Evolutionary conservation across 2,888 invertebrate genomes (phyloP).

Genomic region (Dynastes hyllus): DNA sequence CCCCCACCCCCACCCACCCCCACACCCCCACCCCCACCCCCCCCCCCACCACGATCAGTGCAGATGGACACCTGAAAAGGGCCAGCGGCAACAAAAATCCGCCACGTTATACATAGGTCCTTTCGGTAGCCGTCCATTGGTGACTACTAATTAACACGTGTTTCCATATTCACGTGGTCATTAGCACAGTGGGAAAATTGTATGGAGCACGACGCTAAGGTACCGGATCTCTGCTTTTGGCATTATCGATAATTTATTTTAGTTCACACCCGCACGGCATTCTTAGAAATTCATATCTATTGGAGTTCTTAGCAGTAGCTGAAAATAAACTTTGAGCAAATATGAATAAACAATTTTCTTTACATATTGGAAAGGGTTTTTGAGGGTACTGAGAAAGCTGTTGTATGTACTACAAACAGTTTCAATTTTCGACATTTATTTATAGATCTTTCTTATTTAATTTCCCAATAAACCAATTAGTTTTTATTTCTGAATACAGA

Average conservation of each 20-base stretch:
- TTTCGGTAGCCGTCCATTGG: conserved; percentile 24
- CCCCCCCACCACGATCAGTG: too few relatives aligned
- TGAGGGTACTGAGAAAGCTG: too few relatives aligned
- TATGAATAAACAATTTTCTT: too few relatives aligned
- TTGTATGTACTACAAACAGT: too few relatives aligned
- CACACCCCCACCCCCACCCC: too few relatives aligned
- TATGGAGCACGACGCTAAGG: conserved; percentile 1
- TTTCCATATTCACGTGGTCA: conserved; percentile 62
- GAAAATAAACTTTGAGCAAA: too few relatives aligned
- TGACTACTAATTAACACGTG: conserved; percentile 62
- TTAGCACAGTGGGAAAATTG: conserved; percentile 63
- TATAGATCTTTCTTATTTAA: too few relatives aligned
- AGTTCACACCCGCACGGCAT: conserved; percentile 25
- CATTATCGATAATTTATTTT: conserved; percentile 33
- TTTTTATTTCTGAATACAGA: too few relatives aligned
- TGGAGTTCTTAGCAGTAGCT: not conserved
- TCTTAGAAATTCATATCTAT: not conserved
- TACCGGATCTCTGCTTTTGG: conserved; percentile 40
- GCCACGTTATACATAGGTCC: not conserved
- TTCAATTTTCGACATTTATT: too few relatives aligned
- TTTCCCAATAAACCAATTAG: too few relatives aligned
- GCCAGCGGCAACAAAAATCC: conserved; percentile 23
- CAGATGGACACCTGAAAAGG: conserved; percentile 54
- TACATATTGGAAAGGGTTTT: too few relatives aligned
- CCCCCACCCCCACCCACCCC: too few relatives aligned